phyloP scores from a whole-genome alignment of 2,113 vertebrate species.

The Paracanthobrama guichenoti region DNA sequence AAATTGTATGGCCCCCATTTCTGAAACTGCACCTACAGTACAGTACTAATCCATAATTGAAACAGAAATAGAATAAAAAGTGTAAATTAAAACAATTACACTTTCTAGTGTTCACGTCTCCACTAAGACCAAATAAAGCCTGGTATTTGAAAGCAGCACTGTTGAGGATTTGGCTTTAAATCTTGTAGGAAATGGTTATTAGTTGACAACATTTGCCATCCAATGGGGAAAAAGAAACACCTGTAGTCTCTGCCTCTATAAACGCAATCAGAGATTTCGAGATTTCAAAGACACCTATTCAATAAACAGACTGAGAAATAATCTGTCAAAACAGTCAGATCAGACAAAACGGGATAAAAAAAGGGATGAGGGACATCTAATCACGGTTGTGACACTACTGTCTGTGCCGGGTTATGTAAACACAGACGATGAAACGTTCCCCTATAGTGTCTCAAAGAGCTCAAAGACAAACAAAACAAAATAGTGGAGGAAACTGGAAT shows the following conservation, averaged over 20 bases:
- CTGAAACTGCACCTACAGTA: no score
- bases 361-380: neutral
- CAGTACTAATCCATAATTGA: no score
- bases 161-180: neutral
- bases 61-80: no score
- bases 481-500: neutral
- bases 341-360: neutral
- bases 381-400: neutral
- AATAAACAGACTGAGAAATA: constrained; percentile 14
- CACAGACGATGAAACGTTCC: neutral
- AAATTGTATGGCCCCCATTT: no score
- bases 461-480: constrained; percentile 17
- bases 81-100: neutral
- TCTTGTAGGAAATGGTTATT: neutral
- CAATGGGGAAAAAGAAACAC: neutral
- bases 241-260: neutral
- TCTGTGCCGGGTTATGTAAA: neutral
- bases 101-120: neutral
- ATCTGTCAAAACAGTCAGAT: constrained; percentile 14
- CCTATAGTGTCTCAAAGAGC: neutral
- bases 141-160: neutral
- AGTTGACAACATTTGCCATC: neutral
- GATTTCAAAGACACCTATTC: constrained; percentile 11
- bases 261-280: neutral
- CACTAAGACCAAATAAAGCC: neutral